Evolutionary conservation across 2,888 invertebrate species (phyloP).

Genomic region (Drosophila longiperda): DNA sequence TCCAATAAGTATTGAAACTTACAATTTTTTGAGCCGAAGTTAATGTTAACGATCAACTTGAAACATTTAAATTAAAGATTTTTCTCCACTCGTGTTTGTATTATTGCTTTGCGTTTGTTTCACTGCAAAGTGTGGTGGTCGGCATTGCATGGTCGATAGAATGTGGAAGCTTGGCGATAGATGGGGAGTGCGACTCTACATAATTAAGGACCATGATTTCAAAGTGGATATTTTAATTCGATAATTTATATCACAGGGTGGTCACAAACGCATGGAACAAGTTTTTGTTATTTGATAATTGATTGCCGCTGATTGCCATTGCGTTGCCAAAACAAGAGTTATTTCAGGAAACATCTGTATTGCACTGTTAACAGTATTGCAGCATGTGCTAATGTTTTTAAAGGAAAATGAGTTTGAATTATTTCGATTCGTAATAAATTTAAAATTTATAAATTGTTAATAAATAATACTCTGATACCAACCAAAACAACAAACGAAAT

Average conservation of each 20-base stretch:
- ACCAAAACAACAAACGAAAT: background rate
- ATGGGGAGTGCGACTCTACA: slow-evolving; percentile 12
- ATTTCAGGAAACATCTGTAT: background rate
- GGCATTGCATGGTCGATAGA: slow-evolving; percentile 33
- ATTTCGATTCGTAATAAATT: background rate
- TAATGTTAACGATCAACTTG: slow-evolving; percentile 47
- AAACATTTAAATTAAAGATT: slow-evolving; percentile 62
- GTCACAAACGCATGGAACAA: background rate
- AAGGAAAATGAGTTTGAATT: background rate
- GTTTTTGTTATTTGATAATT: background rate
- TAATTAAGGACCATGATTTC: background rate
- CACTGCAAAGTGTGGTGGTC: slow-evolving; percentile 53
- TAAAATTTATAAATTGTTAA: background rate
- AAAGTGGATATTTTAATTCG: background rate
- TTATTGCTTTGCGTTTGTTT: slow-evolving; percentile 57
- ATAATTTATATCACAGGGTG: slow-evolving; percentile 3
- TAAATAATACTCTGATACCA: background rate
- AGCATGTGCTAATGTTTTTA: background rate
- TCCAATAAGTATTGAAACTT: slow-evolving; percentile 48
- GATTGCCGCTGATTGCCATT: background rate
- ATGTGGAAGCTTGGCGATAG: slow-evolving; percentile 30
- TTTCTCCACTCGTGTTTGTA: slow-evolving; percentile 58
- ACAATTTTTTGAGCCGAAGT: slow-evolving; percentile 58
- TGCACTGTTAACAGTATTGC: background rate
- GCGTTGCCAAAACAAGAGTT: background rate